Evolutionary conservation across 2,113 vertebrate species (phyloP), one percentile per base, ranked within the genome.

Genomic region (Podarcis muralis): DNA sequence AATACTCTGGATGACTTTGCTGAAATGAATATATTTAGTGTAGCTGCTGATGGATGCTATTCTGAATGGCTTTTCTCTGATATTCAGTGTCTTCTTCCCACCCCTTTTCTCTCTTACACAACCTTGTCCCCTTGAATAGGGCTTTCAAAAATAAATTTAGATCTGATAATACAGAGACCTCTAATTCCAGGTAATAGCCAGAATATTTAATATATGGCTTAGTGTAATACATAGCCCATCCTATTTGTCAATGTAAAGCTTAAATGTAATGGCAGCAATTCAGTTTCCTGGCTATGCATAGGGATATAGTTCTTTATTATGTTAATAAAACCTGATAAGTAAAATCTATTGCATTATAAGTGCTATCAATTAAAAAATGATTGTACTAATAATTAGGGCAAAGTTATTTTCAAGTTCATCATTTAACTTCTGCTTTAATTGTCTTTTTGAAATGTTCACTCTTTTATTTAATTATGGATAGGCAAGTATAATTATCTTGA

Each of bases 281-380:
- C 95, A 93, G 92, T 94, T 95, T 94, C 85, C 83, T 9, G 66
- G 83, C 89, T 74, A 78, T 94, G 93, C 88, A 95, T 93, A 92
- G 92, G 91, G 87, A 94, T 95, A 87, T 90, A 86, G 72, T 86
- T 91, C 87, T 94, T 97, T 97, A 95, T 97, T 96, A 97, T 97
- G 95, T 90, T 95, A 96, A 96, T 96, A 91, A 93, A 93, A 71
- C 86, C 72, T 82, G 93, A 93, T 95, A 95, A 96, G 79, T 95
- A 92, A 92, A 90, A 92, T 90, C 90, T 92, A 95, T 95, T 94
- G 89, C 92, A 84, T 94, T 94, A 40, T 91, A 96, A 96, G 93
- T 95, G 88, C 86, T 27, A 78, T 89, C 94, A 95, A 96, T 95
- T 85, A 96, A 94, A 95, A 96, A 97, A 90, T 43, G 88, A 92